These are phyloP conservation scores for Zoanthus solanderi DNA, from an alignment of 92 coral and sea anemone genomes.

Conservation along the genomic window DNA sequence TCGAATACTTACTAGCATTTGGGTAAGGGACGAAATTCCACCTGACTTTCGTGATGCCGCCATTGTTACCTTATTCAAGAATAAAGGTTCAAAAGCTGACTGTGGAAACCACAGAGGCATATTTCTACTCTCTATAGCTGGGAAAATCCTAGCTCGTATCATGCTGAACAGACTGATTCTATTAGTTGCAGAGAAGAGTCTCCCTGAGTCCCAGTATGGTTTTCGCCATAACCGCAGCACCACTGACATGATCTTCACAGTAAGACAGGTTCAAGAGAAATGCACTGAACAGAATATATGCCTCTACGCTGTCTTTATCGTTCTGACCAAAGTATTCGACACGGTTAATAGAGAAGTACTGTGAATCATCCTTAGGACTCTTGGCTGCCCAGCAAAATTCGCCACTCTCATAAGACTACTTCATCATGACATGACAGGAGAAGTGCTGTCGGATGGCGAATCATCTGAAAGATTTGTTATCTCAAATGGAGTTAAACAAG, in stretches of 20 bases:
- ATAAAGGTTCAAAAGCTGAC: conserved; percentile 43
- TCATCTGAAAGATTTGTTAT: not conserved
- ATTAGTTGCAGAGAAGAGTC: conserved; percentile 1
- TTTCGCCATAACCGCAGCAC: conserved; percentile 18
- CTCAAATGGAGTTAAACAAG: conserved; percentile 12
- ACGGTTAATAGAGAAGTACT: not conserved
- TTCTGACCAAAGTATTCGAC: conserved; percentile 17
- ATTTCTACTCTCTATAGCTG: conserved; percentile 43
- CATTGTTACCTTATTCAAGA: not conserved
- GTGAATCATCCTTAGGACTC: not conserved
- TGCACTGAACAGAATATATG: conserved; percentile 10
- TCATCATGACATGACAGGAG: not conserved
- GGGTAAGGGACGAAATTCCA: conserved; percentile 49
- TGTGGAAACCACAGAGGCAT: conserved; percentile 48
- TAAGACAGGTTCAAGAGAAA: conserved; percentile 37
- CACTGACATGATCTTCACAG: conserved; percentile 14
- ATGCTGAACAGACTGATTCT: conserved; percentile 49
- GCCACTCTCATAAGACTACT: not conserved
- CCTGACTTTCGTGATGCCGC: conserved; percentile 28
- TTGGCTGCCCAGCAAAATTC: conserved; percentile 29
- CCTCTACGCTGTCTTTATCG: not conserved
- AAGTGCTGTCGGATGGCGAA: conserved; percentile 1
- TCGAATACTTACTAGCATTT: conserved; percentile 13
- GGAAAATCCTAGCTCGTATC: conserved; percentile 49
- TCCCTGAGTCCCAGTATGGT: conserved; percentile 29